Percentiles rank a stretch among this genome's conserved stretches.
phyloP scores from a whole-genome alignment of 2,113 vertebrate species.

The Lipophrys pholis region DNA sequence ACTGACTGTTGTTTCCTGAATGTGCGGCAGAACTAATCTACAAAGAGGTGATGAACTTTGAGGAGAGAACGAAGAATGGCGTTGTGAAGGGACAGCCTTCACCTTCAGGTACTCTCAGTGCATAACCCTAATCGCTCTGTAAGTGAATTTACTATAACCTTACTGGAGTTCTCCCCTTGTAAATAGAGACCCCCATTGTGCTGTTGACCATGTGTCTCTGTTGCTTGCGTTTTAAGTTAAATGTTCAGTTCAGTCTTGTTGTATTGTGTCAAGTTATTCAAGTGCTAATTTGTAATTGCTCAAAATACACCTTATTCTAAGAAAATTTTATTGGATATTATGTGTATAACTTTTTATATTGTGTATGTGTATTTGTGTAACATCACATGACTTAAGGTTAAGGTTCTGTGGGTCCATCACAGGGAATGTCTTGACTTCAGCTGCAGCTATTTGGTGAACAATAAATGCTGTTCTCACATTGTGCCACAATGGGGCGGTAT shows the following conservation, averaged over 20 bases:
- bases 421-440: slow-evolving; percentile 13
- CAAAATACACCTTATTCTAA: background rate
- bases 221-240: slow-evolving; percentile 60
- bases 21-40: slow-evolving; percentile 94
- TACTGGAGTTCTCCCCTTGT: slow-evolving; percentile 75
- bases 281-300: slow-evolving; percentile 22
- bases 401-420: slow-evolving; percentile 59
- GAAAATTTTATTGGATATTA: background rate
- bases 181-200: slow-evolving; percentile 76
- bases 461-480: slow-evolving; percentile 13
- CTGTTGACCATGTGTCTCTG: slow-evolving; percentile 75
- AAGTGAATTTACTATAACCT: slow-evolving; percentile 84
- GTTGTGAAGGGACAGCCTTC: slow-evolving; percentile 99
- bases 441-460: too few relatives aligned
- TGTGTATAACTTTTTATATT: background rate
- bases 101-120: slow-evolving; percentile 99
- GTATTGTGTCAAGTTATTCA: slow-evolving; percentile 30
- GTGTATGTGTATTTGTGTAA: slow-evolving; percentile 44
- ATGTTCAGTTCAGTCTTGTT: slow-evolving; percentile 42
- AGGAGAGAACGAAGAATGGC: slow-evolving; percentile 99
- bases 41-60: slow-evolving; percentile 99
- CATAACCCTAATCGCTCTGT: slow-evolving; percentile 88
- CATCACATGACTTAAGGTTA: slow-evolving; percentile 66
- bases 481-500: slow-evolving; percentile 66
- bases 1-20: background rate